A percentile compares a stretch with the other conserved stretches of the same genome.
Evolutionary conservation across 2,113 vertebrate species (phyloP).

Genomic region (Pelecanoides urinatrix): DNA sequence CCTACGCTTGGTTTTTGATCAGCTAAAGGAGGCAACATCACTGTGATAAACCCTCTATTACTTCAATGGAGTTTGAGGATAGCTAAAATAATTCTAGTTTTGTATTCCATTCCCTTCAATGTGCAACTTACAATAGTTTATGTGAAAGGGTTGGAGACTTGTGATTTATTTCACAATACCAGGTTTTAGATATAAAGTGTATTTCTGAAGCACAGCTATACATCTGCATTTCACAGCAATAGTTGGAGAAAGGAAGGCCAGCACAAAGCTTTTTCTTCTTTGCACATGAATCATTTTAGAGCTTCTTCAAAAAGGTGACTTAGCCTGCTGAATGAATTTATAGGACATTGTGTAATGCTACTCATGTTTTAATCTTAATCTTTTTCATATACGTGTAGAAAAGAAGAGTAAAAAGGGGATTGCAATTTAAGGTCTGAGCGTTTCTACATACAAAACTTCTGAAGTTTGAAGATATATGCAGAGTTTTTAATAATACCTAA

Average conservation of each 20-base stretch:
- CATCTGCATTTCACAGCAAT: slow-evolving; percentile 15
- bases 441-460: background rate
- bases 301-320: background rate
- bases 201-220: slow-evolving; percentile 20
- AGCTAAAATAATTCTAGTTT: background rate
- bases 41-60: background rate
- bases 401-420: background rate
- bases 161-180: background rate
- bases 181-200: background rate
- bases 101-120: background rate
- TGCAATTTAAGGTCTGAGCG: background rate
- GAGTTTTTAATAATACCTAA: background rate
- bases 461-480: background rate
- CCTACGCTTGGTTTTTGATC: background rate
- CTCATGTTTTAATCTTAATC: slow-evolving; percentile 11
- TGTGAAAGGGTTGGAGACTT: background rate
- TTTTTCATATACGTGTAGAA: background rate
- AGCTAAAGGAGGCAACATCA: background rate
- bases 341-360: background rate
- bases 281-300: background rate
- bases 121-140: background rate
- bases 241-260: background rate
- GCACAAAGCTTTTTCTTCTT: slow-evolving; percentile 17
- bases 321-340: slow-evolving; percentile 15
- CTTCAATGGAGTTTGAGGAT: background rate